Percentiles rank a stretch among this genome's conserved stretches.
Conservation (phyloP, 1,140 invertebrate genomes). For the Brachionus calyciflorus region DNA sequence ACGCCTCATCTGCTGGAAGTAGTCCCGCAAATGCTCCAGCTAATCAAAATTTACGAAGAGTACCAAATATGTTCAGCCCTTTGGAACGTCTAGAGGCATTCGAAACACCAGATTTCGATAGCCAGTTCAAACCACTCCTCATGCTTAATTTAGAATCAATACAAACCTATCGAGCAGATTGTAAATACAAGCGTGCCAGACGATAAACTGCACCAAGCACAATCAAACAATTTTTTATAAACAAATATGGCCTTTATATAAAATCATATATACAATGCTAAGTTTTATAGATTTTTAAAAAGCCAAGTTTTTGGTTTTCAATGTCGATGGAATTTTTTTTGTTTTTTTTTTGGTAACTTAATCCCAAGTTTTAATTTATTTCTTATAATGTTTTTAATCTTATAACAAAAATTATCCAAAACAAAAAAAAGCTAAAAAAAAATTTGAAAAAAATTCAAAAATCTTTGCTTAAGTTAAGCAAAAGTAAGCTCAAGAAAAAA, state of each 20-base stretch:
- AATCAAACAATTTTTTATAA: neutral
- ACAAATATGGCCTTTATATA: neutral
- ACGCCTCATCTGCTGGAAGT: no score
- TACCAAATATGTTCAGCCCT: conserved; percentile 22
- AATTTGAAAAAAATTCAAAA: conserved; percentile 4
- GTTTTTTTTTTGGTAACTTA: conserved; percentile 25
- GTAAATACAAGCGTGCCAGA: conserved; percentile 33
- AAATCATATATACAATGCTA: conserved; percentile 38
- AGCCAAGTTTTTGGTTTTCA: neutral
- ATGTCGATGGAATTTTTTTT: conserved; percentile 10
- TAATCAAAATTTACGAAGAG: neutral
- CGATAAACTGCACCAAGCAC: no score
- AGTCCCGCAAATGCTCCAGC: no score
- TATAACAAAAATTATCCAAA: neutral
- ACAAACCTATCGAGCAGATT: conserved; percentile 36
- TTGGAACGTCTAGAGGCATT: conserved; percentile 26
- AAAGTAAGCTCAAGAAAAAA: neutral
- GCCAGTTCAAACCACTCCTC: conserved; percentile 27
- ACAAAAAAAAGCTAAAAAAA: neutral
- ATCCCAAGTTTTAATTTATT: conserved; percentile 17
- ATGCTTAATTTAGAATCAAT: conserved; percentile 32
- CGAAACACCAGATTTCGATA: conserved; percentile 12
- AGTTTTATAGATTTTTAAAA: neutral
- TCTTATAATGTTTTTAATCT: conserved; percentile 6
- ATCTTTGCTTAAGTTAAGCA: conserved; percentile 30